Evolutionary conservation across 2,888 invertebrate species (phyloP), one percentile per base, ranked within the genome.

Genomic region (Ariolimax columbianus): DNA sequence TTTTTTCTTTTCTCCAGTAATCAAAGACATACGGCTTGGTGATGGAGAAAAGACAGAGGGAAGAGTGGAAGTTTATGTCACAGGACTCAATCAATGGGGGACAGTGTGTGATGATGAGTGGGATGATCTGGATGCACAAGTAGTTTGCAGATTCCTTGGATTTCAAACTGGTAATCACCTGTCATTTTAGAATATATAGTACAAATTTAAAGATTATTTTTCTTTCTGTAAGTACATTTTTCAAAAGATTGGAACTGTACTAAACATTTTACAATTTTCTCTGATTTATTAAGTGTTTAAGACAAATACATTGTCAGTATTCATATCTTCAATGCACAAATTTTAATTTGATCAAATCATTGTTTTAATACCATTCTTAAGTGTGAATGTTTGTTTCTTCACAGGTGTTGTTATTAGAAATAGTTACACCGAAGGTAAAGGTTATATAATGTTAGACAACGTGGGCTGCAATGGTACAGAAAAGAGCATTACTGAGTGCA

Each of bases 61-160:
- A 0, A 95, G 97, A 72, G 95, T 97, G 0, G 97, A 97, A 93
- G 95, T 97, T 0, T 91, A 84, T 82, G 86, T 91, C 43, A 77
- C 89, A 0, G 91, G 91, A 0, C 89, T 91, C 7, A 87, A 91
- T 73, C 85, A 88, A 40, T 92, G 92, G 92, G 92, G 92, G 11
- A 92, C 91, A 0, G 90, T 92, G 4, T 92, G 92, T 88, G 92
- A 92, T 85, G 91, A 91, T 86, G 89, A 89, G 79, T 92, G 91
- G 90, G 91, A 89, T 75, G 89, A 91, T 68, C 75, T 70, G 14
- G 92, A 91, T 88, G 92, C 92, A 38, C 88, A 87, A 26, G 92
- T 92, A 17, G 90, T 91, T 40, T 92, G 92, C 78, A 86, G 88
- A 51, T 87, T 88, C 75, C 88, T 92, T 14, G 92, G 92, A 51